Base-by-base conservation (phyloP, 1,140 invertebrate species). In the Drosophila athabasca region DNA sequence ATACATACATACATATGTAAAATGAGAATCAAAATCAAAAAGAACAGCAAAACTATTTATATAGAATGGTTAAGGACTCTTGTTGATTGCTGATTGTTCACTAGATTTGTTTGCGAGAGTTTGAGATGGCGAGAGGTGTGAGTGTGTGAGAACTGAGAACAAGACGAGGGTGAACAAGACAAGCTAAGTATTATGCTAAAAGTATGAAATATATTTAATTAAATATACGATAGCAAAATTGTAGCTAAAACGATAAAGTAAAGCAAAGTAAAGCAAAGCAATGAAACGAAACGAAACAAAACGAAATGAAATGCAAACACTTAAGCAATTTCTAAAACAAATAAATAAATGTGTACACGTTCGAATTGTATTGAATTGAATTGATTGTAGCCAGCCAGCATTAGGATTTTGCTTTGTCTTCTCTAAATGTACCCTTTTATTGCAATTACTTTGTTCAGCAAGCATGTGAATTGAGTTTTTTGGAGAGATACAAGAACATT, bases 181-280 rank as follows among this genome's bases (percentile, higher is more conserved):
- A 76, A 62, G 74, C 82, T 79, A 87, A 85, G 81, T 85, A 85
- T 85, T 85, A 85, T 81, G 74, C 78, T 62, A 68, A 65, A 81
- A 72, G 78, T 66, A 69, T 61, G 54, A 81, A 50, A 75, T 66
- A 39, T 39, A 66, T 68, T 65, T 53, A 75, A 76, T 46, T 64
- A 62, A 74, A 61, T 64, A 68, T 66, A 84, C 58, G 66, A 67
- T 84, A 84, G 82, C 73, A 19, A 85, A 84, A 85, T 84, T 85
- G 24, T 85, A 84, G 82, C 67, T 83, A 65, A 61, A 76, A 55
- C 54, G 57, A 55, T 48, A 24, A 52, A 60, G 62, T 15, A 61
- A 76, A 60, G 60, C 59, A 76, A 78, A 76, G 71, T 72, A 78
- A 78, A 60, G 62, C n/a, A 61, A 76, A 60, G 60, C 62, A 76